Base-by-base conservation (phyloP, 2,888 invertebrate genomes). In the Synanthedon formicaeformis region DNA sequence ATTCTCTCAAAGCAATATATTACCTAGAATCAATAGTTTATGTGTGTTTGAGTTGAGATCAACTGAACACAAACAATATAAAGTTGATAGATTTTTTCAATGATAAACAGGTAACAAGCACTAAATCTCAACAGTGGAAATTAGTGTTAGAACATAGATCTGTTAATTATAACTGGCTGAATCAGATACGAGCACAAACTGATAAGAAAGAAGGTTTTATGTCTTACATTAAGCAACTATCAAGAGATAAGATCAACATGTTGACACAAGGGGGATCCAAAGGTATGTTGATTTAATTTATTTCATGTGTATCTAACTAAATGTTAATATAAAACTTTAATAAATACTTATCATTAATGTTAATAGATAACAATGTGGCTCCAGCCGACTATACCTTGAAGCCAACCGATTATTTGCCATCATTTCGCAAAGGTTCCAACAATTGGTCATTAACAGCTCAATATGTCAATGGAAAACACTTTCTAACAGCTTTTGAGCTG, bases 91-190 rank as follows among this genome's bases (percentile, higher is more conserved):
- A 10, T 10, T 10, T 34, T 27, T 34, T 34, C 8, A 34, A 34
- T 34, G 27, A 0, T 34, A 10, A 34, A 34, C 66, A 96, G 91
- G 93, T 96, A 65, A 93, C 94, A 8, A 91, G 90, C 53, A 89
- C 89, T 41, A 89, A 91, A 59, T 91, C 91, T 41, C 91, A 93
- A 58, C 96, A 96, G 70, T 96, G 94, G 92, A 92, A 94, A 61
- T 79, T 96, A 55, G 79, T 96, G 40, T 79, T 96, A 53, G 96
- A 96, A 72, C 93, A 95, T 67, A 91, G 92, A 60, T 90, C 92
- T 2, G 91, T 89, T 59, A 91, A 91, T 52, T 94, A 93, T 70
- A 90, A 91, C 52, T 95, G 93, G 90, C 91, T 88, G 4, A 76
- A 78, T 55, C 86, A 85, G 62, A 77, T 69, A 14, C 63, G 78